A percentile compares a stretch with the other conserved stretches of the same genome.
Conservation (phyloP, 2,888 invertebrate genomes). For the Cyclophora albipunctata region DNA sequence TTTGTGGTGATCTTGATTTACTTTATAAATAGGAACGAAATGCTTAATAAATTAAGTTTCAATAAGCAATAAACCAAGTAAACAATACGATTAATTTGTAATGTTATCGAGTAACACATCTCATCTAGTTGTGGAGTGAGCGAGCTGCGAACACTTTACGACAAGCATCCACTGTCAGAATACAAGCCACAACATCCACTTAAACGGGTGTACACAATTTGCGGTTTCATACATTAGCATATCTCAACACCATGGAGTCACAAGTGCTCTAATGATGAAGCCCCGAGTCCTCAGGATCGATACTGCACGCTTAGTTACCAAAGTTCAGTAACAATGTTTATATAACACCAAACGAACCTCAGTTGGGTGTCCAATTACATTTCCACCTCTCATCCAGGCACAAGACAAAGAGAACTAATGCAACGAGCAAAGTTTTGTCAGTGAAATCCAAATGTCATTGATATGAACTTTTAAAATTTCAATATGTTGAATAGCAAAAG, state of each 20-base stretch:
- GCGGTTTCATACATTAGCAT: conserved; percentile 46
- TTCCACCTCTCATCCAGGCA: background rate
- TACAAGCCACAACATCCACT: conserved; percentile 30
- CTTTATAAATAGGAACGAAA: no score
- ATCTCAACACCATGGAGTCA: conserved; percentile 34
- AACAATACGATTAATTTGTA: no score
- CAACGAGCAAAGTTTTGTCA: background rate
- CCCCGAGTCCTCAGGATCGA: conserved; percentile 17
- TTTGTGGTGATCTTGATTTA: no score
- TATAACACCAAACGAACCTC: background rate
- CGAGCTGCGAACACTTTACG: conserved; percentile 1
- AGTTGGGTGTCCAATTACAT: no score
- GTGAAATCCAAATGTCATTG: conserved; percentile 8
- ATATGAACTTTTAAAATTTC: conserved; percentile 34
- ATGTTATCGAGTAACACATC: no score
- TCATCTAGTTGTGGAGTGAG: background rate
- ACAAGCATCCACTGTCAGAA: conserved; percentile 9
- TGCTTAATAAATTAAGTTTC: no score
- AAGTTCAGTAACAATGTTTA: conserved; percentile 18
- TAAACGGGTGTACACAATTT: conserved; percentile 33
- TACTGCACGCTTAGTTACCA: conserved; percentile 19
- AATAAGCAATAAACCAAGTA: no score
- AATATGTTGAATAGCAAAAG: conserved; percentile 53
- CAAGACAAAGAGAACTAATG: conserved; percentile 2
- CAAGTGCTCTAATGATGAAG: conserved; percentile 33